phyloP scores from a whole-genome alignment of 1,140 invertebrate species.

The Acromyrmex heyeri region DNA sequence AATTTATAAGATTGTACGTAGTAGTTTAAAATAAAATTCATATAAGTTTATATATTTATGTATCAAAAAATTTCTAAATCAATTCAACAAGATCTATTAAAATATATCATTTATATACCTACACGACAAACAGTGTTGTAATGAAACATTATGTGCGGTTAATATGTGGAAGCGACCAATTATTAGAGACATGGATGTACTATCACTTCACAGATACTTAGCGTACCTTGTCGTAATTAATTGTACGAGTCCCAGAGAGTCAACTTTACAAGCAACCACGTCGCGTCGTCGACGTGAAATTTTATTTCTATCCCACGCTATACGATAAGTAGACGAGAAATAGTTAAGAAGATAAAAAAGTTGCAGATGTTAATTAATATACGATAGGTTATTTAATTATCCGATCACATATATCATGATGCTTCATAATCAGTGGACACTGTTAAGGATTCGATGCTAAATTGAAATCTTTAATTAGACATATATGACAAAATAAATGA shows the following conservation, averaged over 20 bases:
- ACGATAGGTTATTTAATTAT: constrained; percentile 29
- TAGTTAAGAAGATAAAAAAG: not conserved
- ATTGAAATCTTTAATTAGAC: constrained; percentile 7
- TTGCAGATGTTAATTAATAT: constrained; percentile 17
- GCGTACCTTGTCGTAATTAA: constrained; percentile 48
- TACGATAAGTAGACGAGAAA: not conserved
- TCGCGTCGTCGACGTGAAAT: not conserved
- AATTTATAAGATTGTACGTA: not conserved
- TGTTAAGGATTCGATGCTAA: not conserved
- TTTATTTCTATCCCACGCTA: constrained; percentile 22
- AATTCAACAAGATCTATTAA: not conserved
- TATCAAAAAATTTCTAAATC: not conserved
- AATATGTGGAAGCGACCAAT: constrained; percentile 1
- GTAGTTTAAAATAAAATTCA: not conserved
- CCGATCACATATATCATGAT: not conserved
- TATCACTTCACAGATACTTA: constrained; percentile 41
- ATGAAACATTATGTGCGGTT: not conserved
- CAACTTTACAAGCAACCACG: not conserved
- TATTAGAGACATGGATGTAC: constrained; percentile 26
- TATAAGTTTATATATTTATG: not conserved
- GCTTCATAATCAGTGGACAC: not conserved
- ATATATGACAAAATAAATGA: constrained; percentile 7
- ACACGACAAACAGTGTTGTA: not conserved
- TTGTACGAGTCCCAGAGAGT: not conserved
- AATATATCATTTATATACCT: not conserved